Conservation (phyloP, 2,113 vertebrate species). For the Alligator mississippiensis region DNA sequence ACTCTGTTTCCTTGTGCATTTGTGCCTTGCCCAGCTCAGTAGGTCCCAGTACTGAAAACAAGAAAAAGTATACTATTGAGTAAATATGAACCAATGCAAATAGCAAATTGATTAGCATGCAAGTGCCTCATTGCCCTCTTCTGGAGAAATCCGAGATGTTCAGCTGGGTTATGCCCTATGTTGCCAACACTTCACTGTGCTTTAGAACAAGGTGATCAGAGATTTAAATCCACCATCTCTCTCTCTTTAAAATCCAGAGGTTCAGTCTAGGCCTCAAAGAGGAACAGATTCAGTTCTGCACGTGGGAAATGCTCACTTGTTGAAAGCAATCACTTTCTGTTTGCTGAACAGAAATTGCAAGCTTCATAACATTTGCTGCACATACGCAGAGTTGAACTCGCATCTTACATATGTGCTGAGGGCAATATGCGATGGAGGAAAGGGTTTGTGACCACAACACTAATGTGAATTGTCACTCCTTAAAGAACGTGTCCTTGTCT, state of each 20-base stretch:
- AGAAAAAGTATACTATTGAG: neutral
- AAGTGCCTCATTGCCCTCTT: neutral
- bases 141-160: neutral
- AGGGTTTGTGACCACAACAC: neutral
- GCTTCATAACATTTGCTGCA: neutral
- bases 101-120: neutral
- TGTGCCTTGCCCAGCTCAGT: neutral
- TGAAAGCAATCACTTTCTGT: neutral
- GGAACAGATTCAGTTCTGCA: neutral
- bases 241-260: neutral
- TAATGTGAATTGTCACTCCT: neutral
- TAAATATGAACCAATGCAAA: neutral
- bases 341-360: neutral
- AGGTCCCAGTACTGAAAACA: neutral
- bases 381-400: too few relatives aligned
- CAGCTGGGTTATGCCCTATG: neutral
- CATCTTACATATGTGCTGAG: neutral
- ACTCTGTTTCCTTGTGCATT: neutral
- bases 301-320: neutral
- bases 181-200: neutral
- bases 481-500: neutral
- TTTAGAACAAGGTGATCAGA: neutral
- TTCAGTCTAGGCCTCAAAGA: neutral
- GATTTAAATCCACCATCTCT: neutral
- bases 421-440: neutral